These are phyloP conservation scores for Strigops habroptila DNA, from an alignment of 2,113 vertebrate species.

Conservation along the genomic window DNA sequence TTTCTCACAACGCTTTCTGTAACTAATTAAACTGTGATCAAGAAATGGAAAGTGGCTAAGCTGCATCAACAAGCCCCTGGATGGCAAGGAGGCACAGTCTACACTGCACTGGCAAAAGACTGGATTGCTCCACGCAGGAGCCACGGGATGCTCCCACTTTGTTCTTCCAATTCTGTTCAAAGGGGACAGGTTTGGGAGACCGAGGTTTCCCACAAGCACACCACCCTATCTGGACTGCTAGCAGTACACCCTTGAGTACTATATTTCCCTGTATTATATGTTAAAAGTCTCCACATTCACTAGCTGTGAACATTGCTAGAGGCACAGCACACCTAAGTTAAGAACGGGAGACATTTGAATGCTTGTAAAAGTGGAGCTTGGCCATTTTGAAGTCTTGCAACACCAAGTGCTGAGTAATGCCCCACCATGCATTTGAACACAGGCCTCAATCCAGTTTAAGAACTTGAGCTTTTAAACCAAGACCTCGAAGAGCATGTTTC, in stretches of 20 bases:
- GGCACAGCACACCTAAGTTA: neutral
- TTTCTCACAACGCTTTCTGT: neutral
- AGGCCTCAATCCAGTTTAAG: neutral
- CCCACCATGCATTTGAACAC: neutral
- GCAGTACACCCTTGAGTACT: neutral
- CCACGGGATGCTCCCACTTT: accelerated
- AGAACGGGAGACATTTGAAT: neutral
- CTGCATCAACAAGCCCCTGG: too few species aligned
- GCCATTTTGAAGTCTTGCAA: neutral
- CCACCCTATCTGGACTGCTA: neutral
- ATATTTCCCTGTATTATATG: neutral
- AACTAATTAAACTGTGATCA: accelerated
- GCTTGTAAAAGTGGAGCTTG: neutral
- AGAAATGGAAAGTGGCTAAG: neutral
- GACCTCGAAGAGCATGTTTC: neutral
- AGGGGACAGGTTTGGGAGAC: neutral
- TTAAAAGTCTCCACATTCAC: too few species aligned
- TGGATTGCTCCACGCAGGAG: accelerated
- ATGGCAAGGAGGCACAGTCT: neutral
- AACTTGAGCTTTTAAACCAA: neutral
- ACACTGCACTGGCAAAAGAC: neutral
- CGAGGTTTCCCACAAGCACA: neutral
- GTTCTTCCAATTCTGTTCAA: accelerated
- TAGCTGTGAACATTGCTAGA: neutral
- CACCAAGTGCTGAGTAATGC: neutral